Percentiles rank a stretch among this genome's conserved stretches.
These are phyloP conservation scores for Lasioglossum villosulum DNA, from an alignment of 2,888 invertebrate species.

Conservation along the genomic window DNA sequence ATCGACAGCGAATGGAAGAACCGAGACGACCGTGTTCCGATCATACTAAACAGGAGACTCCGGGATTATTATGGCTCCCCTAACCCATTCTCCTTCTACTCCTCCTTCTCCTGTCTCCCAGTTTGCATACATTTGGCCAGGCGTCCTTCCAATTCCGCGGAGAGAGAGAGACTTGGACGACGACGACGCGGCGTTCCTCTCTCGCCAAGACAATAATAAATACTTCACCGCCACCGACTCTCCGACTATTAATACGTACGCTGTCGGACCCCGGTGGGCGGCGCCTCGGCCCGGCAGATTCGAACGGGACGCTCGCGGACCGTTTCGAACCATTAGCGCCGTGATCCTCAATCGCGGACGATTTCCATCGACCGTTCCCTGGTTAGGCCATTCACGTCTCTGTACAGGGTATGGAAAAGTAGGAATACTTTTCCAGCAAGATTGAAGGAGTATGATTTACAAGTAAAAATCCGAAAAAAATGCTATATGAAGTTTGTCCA, in stretches of 20 bases:
- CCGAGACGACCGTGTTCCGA: not conserved
- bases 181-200: not conserved
- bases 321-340: not conserved
- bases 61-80: constrained; percentile 3
- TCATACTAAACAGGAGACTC: constrained; percentile 5
- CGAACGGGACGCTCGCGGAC: not conserved
- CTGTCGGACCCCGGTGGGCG: not conserved
- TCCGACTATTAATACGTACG: not conserved
- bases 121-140: not conserved
- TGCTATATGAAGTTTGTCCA: no score
- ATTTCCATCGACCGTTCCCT: not conserved
- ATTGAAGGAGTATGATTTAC: no score
- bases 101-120: not conserved
- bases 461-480: no score
- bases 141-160: constrained; percentile 3
- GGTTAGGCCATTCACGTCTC: not conserved
- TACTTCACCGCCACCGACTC: not conserved
- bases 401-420: no score
- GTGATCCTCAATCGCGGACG: not conserved
- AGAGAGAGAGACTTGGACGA: not conserved
- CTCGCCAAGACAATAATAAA: not conserved
- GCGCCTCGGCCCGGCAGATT: not conserved
- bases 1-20: constrained; percentile 14
- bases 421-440: no score
- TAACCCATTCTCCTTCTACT: not conserved